Percentiles rank a stretch among this genome's conserved stretches.
Conservation (phyloP, 2,888 invertebrate species). For the Sinodicranocentrus sp. region DNA sequence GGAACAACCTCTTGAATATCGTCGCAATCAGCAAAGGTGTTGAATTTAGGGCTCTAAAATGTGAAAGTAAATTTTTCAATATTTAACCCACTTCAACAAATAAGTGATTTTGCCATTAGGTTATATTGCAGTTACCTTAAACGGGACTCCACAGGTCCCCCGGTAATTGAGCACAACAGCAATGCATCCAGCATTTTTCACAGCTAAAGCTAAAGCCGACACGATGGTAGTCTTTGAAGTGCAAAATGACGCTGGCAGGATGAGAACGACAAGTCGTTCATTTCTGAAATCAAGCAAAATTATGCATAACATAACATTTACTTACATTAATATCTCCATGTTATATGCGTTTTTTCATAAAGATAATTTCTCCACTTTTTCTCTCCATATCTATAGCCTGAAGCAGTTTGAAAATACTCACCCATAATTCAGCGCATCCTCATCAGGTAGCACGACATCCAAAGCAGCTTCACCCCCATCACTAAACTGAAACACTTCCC, state of each 20-base stretch:
- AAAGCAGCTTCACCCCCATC: conserved; percentile 72
- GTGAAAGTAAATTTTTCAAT: neutral
- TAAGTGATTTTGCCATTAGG: neutral
- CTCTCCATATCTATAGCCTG: too few relatives aligned
- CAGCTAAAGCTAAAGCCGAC: conserved; percentile 27
- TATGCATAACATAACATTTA: neutral
- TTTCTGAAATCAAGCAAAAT: neutral
- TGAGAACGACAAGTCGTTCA: conserved; percentile 37
- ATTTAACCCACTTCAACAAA: neutral
- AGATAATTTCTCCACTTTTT: too few relatives aligned
- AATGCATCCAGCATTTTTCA: conserved; percentile 22
- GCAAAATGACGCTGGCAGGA: conserved; percentile 54
- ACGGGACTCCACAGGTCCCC: conserved; percentile 86
- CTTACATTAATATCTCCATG: too few relatives aligned
- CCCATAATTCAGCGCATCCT: neutral
- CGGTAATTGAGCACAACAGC: conserved; percentile 77
- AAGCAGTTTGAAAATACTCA: neutral
- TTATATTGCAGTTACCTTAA: conserved; percentile 79
- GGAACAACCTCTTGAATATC: conserved; percentile 87
- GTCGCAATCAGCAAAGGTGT: conserved; percentile 89
- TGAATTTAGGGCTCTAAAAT: conserved; percentile 85
- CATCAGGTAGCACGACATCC: conserved; percentile 62
- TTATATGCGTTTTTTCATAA: too few relatives aligned
- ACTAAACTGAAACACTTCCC: conserved; percentile 67
- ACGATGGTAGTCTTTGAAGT: conserved; percentile 50